Percentiles rank a stretch among this genome's conserved stretches.
These are phyloP conservation scores for Drosophila anomelani DNA, from an alignment of 2,888 invertebrate genomes.

Conservation along the genomic window DNA sequence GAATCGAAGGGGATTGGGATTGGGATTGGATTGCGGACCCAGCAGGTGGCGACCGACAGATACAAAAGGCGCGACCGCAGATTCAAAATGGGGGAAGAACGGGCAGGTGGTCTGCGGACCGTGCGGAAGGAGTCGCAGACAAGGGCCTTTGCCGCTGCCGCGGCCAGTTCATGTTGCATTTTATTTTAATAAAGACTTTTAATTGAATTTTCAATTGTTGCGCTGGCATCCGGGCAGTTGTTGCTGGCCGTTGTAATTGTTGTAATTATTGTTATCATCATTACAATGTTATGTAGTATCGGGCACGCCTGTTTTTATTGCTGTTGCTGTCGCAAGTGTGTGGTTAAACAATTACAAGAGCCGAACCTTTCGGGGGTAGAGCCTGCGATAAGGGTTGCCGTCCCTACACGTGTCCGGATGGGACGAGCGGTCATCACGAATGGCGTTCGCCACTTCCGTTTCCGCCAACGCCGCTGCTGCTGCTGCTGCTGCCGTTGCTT, in stretches of 20 bases:
- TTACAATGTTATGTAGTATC: constrained; percentile 64
- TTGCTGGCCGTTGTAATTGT: constrained; percentile 56
- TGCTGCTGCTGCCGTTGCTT: constrained; percentile 52
- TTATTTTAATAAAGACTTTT: constrained; percentile 81
- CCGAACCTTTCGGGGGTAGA: not conserved
- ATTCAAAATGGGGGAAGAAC: constrained; percentile 23
- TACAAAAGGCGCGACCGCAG: constrained; percentile 62
- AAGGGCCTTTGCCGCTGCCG: constrained; percentile 38
- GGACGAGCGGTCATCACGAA: constrained; percentile 53
- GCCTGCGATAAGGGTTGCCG: constrained; percentile 9
- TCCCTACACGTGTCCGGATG: constrained; percentile 25
- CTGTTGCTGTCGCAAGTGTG: constrained; percentile 54
- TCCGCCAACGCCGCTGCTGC: constrained; percentile 54
- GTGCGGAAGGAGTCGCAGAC: constrained; percentile 16
- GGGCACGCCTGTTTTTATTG: constrained; percentile 36
- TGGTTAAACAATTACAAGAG: constrained; percentile 72
- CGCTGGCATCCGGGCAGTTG: constrained; percentile 43
- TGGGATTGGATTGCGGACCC: constrained; percentile 37
- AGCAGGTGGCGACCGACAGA: constrained; percentile 64
- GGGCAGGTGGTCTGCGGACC: constrained; percentile 3
- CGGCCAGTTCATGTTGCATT: constrained; percentile 66
- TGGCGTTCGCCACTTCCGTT: constrained; percentile 79
- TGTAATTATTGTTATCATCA: constrained; percentile 67
- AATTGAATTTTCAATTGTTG: constrained; percentile 81
- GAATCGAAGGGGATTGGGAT: constrained; percentile 17